phyloP scores from a whole-genome alignment of 2,797 vertebrate genomes.

The Diglossa cyanea region DNA sequence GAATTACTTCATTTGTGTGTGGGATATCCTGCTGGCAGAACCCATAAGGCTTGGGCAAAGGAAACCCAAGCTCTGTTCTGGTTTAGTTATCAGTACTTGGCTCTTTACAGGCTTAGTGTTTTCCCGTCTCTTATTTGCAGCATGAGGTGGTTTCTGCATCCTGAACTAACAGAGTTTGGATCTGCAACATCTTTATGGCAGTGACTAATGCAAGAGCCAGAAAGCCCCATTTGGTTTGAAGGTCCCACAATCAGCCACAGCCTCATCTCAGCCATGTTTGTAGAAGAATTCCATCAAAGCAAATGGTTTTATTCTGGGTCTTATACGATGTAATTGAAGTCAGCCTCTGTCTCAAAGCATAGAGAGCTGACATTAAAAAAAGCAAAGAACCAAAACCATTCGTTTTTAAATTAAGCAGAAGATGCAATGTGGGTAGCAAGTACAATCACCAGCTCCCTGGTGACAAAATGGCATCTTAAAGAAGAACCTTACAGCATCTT shows the following conservation, averaged over 20 bases:
- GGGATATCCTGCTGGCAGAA: neutral
- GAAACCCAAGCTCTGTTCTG: neutral
- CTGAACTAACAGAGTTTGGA: neutral
- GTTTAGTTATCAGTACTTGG: neutral
- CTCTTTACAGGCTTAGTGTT: neutral
- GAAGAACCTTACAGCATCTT: neutral
- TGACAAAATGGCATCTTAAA: neutral
- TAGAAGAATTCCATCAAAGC: neutral
- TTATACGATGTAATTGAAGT: neutral
- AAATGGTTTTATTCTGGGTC: neutral
- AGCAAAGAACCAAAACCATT: fast-evolving
- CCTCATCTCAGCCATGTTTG: neutral
- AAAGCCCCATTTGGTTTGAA: neutral
- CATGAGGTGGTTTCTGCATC: neutral
- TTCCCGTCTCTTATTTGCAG: neutral
- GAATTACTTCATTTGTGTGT: neutral
- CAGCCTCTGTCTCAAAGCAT: neutral
- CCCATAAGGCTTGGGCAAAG: neutral
- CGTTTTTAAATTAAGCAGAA: neutral
- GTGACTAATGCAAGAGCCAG: neutral
- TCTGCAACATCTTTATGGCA: neutral
- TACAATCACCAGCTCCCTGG: neutral
- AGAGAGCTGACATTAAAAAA: neutral
- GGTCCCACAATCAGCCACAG: neutral
- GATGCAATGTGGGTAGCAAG: fast-evolving